phyloP scores from a whole-genome alignment of 2,888 invertebrate genomes.

The Synanthedon andrenaeformis region DNA sequence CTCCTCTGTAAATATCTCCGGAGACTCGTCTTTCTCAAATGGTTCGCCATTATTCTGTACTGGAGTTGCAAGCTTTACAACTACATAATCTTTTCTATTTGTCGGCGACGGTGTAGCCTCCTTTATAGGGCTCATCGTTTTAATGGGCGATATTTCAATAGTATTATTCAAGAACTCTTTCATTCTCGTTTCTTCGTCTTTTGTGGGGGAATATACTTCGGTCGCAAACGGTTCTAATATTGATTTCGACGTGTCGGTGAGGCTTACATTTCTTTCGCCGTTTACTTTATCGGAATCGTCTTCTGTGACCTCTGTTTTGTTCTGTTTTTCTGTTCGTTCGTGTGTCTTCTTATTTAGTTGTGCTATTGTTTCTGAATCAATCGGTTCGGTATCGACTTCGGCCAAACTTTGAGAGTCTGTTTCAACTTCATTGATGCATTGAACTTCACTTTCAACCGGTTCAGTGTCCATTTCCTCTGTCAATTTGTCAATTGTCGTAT shows the following conservation, averaged over 20 bases:
- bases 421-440: conserved; percentile 9
- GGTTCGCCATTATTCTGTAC: conserved; percentile 53
- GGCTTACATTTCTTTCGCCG: conserved; percentile 10
- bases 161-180: conserved; percentile 70
- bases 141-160: conserved; percentile 73
- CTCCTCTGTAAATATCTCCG: conserved; percentile 61
- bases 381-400: conserved; percentile 46
- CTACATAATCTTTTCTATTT: conserved; percentile 43
- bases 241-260: conserved; percentile 3
- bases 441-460: conserved; percentile 18
- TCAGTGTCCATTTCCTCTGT: conserved; percentile 51
- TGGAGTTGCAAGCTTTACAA: conserved; percentile 47
- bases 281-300: conserved; percentile 19
- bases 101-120: conserved; percentile 42
- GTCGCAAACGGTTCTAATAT: conserved; percentile 15
- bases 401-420: conserved; percentile 37
- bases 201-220: conserved; percentile 47
- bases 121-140: conserved; percentile 45
- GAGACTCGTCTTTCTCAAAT: conserved; percentile 42
- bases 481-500: conserved; percentile 20
- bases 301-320: conserved; percentile 5
- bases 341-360: not conserved
- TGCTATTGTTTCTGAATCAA: conserved; percentile 13
- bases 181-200: conserved; percentile 46
- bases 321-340: no score